Base-by-base conservation (phyloP, 2,888 invertebrate species). In the Caenorhabditis plicata region DNA sequence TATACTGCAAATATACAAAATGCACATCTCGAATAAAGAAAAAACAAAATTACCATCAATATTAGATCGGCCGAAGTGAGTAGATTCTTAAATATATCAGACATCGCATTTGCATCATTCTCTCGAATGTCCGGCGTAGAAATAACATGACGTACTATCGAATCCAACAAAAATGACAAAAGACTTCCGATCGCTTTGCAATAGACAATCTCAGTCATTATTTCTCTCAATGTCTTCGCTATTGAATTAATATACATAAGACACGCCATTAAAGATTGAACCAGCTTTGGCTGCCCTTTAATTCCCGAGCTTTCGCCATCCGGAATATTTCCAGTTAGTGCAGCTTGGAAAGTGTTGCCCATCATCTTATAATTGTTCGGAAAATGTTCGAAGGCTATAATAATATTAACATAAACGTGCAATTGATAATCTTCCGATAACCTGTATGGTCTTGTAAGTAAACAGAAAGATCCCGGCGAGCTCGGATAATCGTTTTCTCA, bases 151-250 rank as follows among this genome's bases (percentile, higher is more conserved):
- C 42, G 32, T 11, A 54, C 42, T 11, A 77, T 42, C 4, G 73
- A 61, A 15, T 60, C 48, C 36, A 78, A 51, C 9, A 75, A 42
- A 60, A 74, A 75, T 7, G 71, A 65, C 9, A 75, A 55, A 22
- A 78, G 41, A 13, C 63, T 66, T 15, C 71, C 78, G 20, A 78
- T 39, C 4, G 73, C 61, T 32, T 70, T 65, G 23, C 68, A 69
- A 52, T 72, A 71, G 8, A 78, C 76, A 7, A 68, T 48, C 32
- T 75, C 75, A 7, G 75, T 55, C n/a, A 68, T 25, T 39, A 75
- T 73, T 48, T 77, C 74, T 26, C 64, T 50, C 61, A 75, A 75
- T 27, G 68, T 71, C n/a, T 62, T 63, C 11, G 69, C 56, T 32
- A 77, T 60, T 17, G 67, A 68, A 9, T 63, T 48, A 11, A 77